Percentiles rank a stretch among this genome's conserved stretches.
Conservation (phyloP, 2,797 vertebrate genomes). For the Toxotes lorentzi region DNA sequence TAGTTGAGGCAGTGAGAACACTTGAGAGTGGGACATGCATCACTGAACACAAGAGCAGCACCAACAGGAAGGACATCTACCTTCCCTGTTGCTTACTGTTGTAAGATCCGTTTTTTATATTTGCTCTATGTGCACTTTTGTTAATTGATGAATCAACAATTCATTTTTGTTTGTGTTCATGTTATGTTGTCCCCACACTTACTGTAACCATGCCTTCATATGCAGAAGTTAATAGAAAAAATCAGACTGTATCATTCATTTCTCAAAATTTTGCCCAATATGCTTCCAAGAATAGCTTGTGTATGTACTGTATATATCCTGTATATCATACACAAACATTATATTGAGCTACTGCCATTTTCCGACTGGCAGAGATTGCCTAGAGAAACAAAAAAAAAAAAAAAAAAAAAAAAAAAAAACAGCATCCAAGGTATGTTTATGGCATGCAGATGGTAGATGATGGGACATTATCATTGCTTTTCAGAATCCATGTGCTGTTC, state of each 20-base stretch:
- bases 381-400: not conserved
- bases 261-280: too few species aligned
- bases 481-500: constrained; percentile 24
- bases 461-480: constrained; percentile 1
- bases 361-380: not conserved
- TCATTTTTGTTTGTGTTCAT: not conserved
- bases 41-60: constrained; percentile 10
- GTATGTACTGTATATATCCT: too few species aligned
- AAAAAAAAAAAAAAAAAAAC: not conserved
- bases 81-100: not conserved
- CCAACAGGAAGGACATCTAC: constrained; percentile 14
- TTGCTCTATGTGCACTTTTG: not conserved
- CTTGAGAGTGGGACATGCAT: constrained; percentile 23
- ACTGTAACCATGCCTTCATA: too few species aligned
- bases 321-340: not conserved
- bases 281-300: too few species aligned
- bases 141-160: not conserved
- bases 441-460: constrained; percentile 9
- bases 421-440: not conserved
- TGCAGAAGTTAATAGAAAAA: too few species aligned
- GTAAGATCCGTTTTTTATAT: not conserved
- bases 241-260: too few species aligned
- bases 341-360: not conserved
- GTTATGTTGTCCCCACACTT: not conserved
- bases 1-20: constrained; percentile 3